Evolutionary conservation across 2,888 invertebrate genomes (phyloP), one percentile per base, ranked within the genome.

Genomic region (Chrysolina haemoptera): DNA sequence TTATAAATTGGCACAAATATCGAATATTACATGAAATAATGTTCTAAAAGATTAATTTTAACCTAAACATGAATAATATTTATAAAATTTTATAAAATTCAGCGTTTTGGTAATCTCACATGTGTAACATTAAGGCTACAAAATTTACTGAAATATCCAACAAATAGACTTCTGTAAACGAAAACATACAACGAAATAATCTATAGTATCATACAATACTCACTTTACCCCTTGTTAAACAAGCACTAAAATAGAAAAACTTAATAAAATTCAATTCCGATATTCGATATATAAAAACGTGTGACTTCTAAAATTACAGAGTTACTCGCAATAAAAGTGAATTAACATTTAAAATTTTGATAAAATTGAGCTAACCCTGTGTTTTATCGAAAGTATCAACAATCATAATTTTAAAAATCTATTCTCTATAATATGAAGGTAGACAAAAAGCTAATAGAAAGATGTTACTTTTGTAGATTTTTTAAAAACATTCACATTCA

Each of bases 1-100:
- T 77, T 76, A 83, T 81, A 81, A 83, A 83, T 82, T 83, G 83
- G 83, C 82, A 83, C 82, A 81, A 82, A 80, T 77, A 80, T 79
- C 78, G 78, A 76, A 76, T 59, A 76, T 69, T 76, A 79, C 77
- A 79, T 77, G 77, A 77, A 77, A 77, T 75, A 76, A 73, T 63
- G 68, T 53, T 76, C 72, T 76, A 74, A 74, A 77, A 77, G 73
- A 74, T 66, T 62, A 70, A 74, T 75, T 67, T 69, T 66, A 68
- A 76, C 76, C 75, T 62, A 76, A 72, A 70, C 66, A 48, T 48
- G 35, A 71, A 69, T 74, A 68, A 67, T 73, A 70, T 73, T 53
- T 53, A 74, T 71, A 66, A 55, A 74, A 70, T 62, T 68, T 69
- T 40, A 66, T 55, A 70, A 69, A 70, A 62, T 67, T 66, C 59